These are phyloP conservation scores for Steinernema scapterisci DNA, from an alignment of 2,888 invertebrate species.

Conservation along the genomic window DNA sequence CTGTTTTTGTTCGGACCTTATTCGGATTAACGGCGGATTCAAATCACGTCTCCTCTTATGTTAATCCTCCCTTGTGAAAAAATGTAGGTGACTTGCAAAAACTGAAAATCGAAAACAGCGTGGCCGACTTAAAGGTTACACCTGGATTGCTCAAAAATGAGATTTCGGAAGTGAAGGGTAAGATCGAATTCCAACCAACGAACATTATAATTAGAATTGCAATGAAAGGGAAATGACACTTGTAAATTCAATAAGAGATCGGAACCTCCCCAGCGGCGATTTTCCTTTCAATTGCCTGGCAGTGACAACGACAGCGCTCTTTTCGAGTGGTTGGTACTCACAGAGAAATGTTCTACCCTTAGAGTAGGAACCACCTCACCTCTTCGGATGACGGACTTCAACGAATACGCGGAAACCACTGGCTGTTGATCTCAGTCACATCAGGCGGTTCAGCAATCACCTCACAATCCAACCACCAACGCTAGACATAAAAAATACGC, in stretches of 20 bases:
- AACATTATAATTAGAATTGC: too few species aligned
- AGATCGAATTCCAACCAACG: too few species aligned
- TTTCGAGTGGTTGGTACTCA: conserved; percentile 6
- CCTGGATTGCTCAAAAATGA: too few species aligned
- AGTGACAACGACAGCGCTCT: neutral
- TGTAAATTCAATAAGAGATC: conserved; percentile 26
- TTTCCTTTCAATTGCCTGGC: neutral
- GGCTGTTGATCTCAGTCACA: too few species aligned
- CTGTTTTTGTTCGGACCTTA: conserved; percentile 23
- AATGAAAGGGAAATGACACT: conserved; percentile 28
- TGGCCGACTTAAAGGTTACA: too few species aligned
- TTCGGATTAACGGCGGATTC: conserved; percentile 33
- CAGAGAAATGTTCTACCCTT: neutral
- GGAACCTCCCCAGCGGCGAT: neutral
- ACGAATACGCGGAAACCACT: too few species aligned
- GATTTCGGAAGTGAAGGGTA: too few species aligned
- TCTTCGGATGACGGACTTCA: too few species aligned
- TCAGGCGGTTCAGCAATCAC: too few species aligned
- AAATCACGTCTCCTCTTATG: conserved; percentile 15
- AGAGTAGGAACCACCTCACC: too few species aligned
- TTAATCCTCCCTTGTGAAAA: conserved; percentile 9
- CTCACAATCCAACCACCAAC: too few species aligned
- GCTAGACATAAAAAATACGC: too few species aligned
- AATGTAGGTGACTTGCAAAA: conserved; percentile 11
- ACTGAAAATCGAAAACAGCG: neutral